Percentiles rank a stretch among this genome's conserved stretches.
Conservation (phyloP, 2,113 vertebrate genomes). For the Clarias batrachus region DNA sequence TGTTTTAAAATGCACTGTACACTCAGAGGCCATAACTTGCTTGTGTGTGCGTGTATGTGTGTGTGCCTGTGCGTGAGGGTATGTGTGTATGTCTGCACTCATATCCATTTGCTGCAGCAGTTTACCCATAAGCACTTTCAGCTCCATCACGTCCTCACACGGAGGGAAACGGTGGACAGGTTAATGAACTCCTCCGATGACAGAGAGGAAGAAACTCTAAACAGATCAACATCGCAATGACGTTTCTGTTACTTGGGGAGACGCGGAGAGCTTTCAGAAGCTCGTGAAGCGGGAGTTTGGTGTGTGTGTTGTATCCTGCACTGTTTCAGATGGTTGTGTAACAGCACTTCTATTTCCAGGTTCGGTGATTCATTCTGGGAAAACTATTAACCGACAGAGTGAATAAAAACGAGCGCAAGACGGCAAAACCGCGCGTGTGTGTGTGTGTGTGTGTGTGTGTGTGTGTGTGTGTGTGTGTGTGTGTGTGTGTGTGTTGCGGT, state of each 20-base stretch:
- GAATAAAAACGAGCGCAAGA: conserved; percentile 10
- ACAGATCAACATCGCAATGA: neutral
- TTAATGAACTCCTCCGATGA: neutral
- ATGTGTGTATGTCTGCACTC: neutral
- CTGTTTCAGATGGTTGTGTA: conserved; percentile 34
- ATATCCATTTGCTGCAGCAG: conserved; percentile 18
- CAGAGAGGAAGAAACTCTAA: conserved; percentile 2
- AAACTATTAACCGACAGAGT: conserved; percentile 21
- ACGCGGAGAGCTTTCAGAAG: neutral
- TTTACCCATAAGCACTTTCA: conserved; percentile 21
- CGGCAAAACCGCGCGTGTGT: neutral
- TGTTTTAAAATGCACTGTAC: conserved; percentile 1
- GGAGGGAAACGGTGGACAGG: neutral
- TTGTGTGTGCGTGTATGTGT: neutral
- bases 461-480: too few relatives aligned
- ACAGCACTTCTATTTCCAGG: conserved; percentile 29
- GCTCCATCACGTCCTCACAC: neutral
- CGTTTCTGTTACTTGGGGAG: neutral
- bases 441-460: too few relatives aligned
- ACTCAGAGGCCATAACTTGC: neutral
- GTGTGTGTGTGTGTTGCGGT: neutral
- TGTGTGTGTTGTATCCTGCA: neutral
- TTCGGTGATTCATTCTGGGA: conserved; percentile 37
- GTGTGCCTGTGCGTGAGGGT: neutral
- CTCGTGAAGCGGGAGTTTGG: conserved; percentile 1